phyloP scores from a whole-genome alignment of 2,113 vertebrate genomes.

The Halcyon senegalensis region DNA sequence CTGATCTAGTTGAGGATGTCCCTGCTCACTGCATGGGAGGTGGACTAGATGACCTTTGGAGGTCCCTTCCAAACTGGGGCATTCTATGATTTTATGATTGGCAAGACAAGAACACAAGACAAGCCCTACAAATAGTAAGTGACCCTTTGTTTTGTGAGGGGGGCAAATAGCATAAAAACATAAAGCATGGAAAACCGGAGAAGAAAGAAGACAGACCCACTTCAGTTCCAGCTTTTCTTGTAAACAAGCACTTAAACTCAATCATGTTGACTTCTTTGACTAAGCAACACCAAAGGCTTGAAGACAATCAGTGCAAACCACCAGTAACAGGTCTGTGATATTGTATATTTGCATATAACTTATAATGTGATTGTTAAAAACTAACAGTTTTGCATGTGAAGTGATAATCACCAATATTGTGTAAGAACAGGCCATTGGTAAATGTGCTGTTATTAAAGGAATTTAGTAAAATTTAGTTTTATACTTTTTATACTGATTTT shows the following conservation, averaged over 20 bases:
- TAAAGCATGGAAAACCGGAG: not conserved
- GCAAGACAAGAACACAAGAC: not conserved
- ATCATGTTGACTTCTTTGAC: not conserved
- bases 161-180: not conserved
- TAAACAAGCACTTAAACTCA: accelerated
- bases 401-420: not conserved
- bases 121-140: not conserved
- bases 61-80: no score
- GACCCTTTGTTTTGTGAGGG: no score
- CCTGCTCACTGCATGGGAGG: no score
- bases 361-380: not conserved
- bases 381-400: not conserved
- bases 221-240: not conserved
- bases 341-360: not conserved
- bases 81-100: no score
- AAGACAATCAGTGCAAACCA: not conserved
- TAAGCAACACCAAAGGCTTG: not conserved
- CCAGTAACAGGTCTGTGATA: not conserved
- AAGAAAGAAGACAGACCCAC: not conserved
- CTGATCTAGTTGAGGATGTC: no score
- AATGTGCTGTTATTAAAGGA: not conserved
- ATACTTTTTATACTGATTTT: not conserved
- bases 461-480: not conserved
- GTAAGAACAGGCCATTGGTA: not conserved
- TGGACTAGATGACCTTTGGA: no score